phyloP scores from a whole-genome alignment of 2,888 invertebrate species.

The Caenorhabditis sp. region DNA sequence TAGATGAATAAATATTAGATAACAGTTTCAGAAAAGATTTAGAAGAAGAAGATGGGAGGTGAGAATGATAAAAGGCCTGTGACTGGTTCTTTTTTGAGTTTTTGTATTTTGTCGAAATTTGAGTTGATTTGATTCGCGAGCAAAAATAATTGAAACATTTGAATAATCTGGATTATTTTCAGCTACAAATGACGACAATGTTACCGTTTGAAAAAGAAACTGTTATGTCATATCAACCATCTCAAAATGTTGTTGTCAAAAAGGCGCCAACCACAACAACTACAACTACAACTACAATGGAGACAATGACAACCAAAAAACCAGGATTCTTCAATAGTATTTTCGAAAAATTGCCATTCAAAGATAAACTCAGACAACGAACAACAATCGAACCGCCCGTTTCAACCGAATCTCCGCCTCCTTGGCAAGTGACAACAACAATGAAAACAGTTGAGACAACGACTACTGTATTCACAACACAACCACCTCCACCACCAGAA shows the following conservation, averaged over 20 bases:
- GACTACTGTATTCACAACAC: conserved; percentile 47
- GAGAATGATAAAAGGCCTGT: too few species aligned
- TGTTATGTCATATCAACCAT: background rate
- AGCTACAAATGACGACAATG: background rate
- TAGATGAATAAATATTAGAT: too few species aligned
- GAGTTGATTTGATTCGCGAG: too few species aligned
- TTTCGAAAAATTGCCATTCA: background rate
- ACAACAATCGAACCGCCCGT: conserved; percentile 31
- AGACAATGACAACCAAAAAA: conserved; percentile 1
- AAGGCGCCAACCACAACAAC: background rate
- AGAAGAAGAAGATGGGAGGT: too few species aligned
- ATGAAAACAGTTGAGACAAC: conserved; percentile 24
- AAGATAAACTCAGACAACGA: conserved; percentile 8
- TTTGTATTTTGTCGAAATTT: too few species aligned
- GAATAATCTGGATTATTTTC: background rate
- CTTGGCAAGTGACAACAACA: conserved; percentile 44
- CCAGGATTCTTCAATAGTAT: background rate
- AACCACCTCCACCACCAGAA: conserved; percentile 46
- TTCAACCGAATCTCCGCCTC: conserved; percentile 41
- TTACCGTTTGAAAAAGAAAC: conserved; percentile 10
- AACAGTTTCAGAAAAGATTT: too few species aligned
- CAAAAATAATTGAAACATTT: background rate
- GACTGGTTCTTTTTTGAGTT: too few species aligned
- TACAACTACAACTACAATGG: conserved; percentile 6
- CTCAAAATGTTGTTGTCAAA: background rate